Evolutionary conservation across 2,113 vertebrate species (phyloP).

Genomic region (Melanerpes formicivorus): DNA sequence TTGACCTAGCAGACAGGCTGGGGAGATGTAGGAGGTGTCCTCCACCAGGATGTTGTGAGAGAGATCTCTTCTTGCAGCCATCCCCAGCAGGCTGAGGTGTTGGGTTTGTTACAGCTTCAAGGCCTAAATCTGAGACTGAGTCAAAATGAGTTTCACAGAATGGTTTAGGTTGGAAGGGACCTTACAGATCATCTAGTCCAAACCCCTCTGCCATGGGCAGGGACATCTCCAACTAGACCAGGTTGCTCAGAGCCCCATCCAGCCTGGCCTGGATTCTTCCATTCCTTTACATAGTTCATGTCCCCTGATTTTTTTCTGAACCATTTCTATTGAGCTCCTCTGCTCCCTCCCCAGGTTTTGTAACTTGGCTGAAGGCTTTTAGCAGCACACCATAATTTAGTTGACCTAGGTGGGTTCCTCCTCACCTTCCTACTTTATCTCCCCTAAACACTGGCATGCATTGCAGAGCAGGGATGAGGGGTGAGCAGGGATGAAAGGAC

Average conservation of each 20-base stretch:
- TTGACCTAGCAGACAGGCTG: not conserved
- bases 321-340: not conserved
- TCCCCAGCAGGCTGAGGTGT: not conserved
- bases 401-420: not conserved
- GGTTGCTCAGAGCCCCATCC: not conserved
- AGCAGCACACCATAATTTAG: not conserved
- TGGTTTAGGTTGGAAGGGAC: not conserved
- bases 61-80: not conserved
- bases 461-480: too few relatives aligned
- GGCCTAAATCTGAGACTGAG: not conserved
- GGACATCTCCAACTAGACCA: not conserved
- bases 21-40: not conserved
- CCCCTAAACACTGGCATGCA: fast-evolving
- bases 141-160: not conserved
- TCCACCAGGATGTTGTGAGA: not conserved
- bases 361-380: not conserved
- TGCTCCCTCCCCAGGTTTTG: not conserved
- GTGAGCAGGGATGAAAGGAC: too few relatives aligned
- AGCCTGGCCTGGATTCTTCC: not conserved
- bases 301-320: not conserved
- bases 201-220: not conserved
- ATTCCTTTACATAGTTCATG: not conserved
- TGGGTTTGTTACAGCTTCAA: not conserved
- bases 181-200: not conserved
- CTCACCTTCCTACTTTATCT: not conserved